Conservation (phyloP, 2,888 invertebrate species). For the Agonopterix arenella region DNA sequence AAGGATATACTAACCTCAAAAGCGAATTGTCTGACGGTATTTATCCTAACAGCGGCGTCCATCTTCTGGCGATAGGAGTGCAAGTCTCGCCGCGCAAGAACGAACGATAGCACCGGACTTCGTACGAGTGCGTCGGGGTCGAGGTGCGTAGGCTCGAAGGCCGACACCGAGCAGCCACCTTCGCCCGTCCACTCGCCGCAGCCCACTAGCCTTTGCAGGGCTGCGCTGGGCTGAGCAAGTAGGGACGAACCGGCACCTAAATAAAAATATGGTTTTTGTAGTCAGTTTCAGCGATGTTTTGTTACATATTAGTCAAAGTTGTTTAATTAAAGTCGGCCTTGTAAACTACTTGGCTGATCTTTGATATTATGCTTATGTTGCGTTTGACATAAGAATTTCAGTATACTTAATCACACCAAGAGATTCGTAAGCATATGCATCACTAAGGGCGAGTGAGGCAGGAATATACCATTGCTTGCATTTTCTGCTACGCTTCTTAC, state of each 20-base stretch:
- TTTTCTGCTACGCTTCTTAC: too few relatives aligned
- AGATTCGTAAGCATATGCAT: too few relatives aligned
- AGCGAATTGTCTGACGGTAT: slow-evolving; percentile 89
- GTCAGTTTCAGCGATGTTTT: too few relatives aligned
- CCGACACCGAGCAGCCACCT: slow-evolving; percentile 39
- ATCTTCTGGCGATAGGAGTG: slow-evolving; percentile 90
- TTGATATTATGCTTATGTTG: too few relatives aligned
- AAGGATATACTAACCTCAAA: slow-evolving; percentile 80
- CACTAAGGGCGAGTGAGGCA: too few relatives aligned
- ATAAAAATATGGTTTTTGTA: too few relatives aligned
- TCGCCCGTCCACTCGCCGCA: slow-evolving; percentile 39
- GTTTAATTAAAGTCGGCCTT: too few relatives aligned
- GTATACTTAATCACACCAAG: too few relatives aligned
- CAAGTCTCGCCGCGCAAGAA: slow-evolving; percentile 90
- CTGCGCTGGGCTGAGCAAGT: slow-evolving; percentile 92
- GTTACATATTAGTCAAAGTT: too few relatives aligned
- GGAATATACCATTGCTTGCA: too few relatives aligned
- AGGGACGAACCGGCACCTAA: slow-evolving; percentile 86
- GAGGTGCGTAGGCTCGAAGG: slow-evolving; percentile 52
- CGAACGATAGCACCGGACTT: slow-evolving; percentile 92
- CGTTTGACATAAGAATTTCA: too few relatives aligned
- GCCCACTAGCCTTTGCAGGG: slow-evolving; percentile 86
- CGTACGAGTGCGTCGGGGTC: slow-evolving; percentile 79
- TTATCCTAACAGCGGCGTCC: slow-evolving; percentile 89
- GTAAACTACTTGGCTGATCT: too few relatives aligned